Percentiles rank a stretch among this genome's conserved stretches.
These are phyloP conservation scores for Sparidentex hasta DNA, from an alignment of 2,797 vertebrate genomes.

Conservation along the genomic window DNA sequence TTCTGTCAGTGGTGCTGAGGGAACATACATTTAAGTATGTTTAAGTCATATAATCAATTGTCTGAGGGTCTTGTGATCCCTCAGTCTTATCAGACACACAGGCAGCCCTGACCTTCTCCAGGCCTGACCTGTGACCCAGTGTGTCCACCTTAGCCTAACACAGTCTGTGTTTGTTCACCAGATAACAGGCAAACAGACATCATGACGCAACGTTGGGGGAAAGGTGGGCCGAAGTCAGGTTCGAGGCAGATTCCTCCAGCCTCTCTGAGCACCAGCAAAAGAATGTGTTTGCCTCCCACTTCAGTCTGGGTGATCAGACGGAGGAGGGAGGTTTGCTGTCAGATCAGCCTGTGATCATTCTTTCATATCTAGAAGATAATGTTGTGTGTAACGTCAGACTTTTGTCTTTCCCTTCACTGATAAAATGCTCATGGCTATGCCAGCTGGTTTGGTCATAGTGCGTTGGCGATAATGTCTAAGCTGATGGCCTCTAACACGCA, in stretches of 20 bases:
- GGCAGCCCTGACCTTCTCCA: not conserved
- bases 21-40: not conserved
- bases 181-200: not conserved
- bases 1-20: not conserved
- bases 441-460: too few species aligned
- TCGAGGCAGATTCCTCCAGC: not conserved
- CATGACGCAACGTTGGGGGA: not conserved
- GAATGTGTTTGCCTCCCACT: not conserved
- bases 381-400: not conserved
- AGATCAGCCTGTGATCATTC: not conserved
- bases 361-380: not conserved
- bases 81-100: constrained; percentile 1
- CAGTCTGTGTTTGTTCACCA: constrained; percentile 5
- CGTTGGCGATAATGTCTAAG: too few species aligned
- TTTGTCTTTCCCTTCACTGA: too few species aligned
- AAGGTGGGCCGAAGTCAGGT: not conserved
- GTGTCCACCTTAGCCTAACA: constrained; percentile 23
- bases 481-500: too few species aligned
- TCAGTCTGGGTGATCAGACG: not conserved
- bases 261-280: not conserved
- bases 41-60: not conserved
- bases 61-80: not conserved
- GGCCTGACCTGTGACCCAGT: constrained; percentile 2
- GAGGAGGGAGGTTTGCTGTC: not conserved
- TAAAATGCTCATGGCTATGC: too few species aligned